Evolutionary conservation across 2,113 vertebrate genomes (phyloP), one percentile per base, ranked within the genome.

Genomic region (Bos indicus): DNA sequence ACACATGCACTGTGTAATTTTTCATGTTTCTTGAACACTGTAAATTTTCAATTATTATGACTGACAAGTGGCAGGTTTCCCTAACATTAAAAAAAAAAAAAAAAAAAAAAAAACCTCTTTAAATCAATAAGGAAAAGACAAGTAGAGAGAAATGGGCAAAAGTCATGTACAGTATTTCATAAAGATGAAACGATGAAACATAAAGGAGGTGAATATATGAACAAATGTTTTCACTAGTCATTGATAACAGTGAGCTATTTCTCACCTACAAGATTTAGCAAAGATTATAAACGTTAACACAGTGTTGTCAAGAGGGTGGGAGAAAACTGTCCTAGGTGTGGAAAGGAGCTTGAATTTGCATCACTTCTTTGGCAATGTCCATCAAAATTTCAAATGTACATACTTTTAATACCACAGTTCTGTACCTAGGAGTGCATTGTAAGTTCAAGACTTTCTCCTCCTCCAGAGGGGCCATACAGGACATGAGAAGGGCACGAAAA

Each of bases 1-100:
- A 6, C 26, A 6, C 36, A 7, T 40, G 2, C 21, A 33, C 9
- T 5, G 6, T 7, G 5, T 71, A 11, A 36, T 36, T 71, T 71
- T 36, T 71, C n/a, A 71, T 21, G 4, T 71, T 36, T 71, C 8
- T 71, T 36, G n/a, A 71, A 36, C n/a, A 40, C 12, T 4, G 3
- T 7, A 36, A 71, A 51, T 60, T 93, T 96, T 96, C 64, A 67
- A 28, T 84, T 85, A 52, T 64, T 95, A 60, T 77, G 82, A 78
- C 74, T 97, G 26, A 30, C 90, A 95, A 95, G 89, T 89, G 82
- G 9, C 59, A 83, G 30, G 1, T 78, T 95, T 95, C 82, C 71
- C 28, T 85, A 46, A 33, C 5, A 95, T 81, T 54, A 90, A 52
- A 62, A 4, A 36, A 67, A 71, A 23, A 52, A 62, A 4, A 36